Evolutionary conservation across 2,888 invertebrate species (phyloP), one percentile per base, ranked within the genome.

Genomic region (Deilephila elpenor): DNA sequence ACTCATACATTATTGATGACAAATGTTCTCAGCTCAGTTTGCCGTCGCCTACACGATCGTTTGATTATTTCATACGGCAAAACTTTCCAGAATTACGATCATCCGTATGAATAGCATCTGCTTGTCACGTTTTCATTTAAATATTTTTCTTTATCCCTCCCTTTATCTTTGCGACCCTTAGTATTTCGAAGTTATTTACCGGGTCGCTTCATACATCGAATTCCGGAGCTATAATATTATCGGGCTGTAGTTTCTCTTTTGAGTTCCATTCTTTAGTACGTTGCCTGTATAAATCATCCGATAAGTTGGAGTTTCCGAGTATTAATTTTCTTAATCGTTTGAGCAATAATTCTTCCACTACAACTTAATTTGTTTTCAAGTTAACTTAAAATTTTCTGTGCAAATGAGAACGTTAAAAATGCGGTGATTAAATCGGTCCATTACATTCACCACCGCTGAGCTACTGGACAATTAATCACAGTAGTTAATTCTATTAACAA

Each of bases 1-100:
- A 86, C 88, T 92, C 91, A 91, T 92, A 90, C 91, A 92, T 92
- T 91, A 93, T 92, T 91, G 89, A 93, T 91, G 87, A 85, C 85
- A 84, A 80, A 86, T 84, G 82, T 86, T 84, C 84, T 80, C 80
- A 78, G 81, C 77, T 78, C 78, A 78, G 77, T 83, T 82, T 84
- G 84, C 83, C 86, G 84, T 83, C 86, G 83, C 84, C 84, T 79
- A 86, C 84, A 84, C 82, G 83, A 84, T 82, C 86, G 86, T 88
- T 88, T 90, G 90, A 90, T 91, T 90, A 91, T 89, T 89, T 91
- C 87, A 90, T 89, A 86, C 64, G 73, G 59, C 59, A 60, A 74
- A 74, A 44, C 61, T 72, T 74, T 74, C 60, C 72, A 75, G 83
- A 82, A 84, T 86, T 85, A 86, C 81, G 82, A 83, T 84, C 80